Percentiles rank a stretch among this genome's conserved stretches.
phyloP scores from a whole-genome alignment of 1,140 invertebrate species.

The Drosophila athabasca region DNA sequence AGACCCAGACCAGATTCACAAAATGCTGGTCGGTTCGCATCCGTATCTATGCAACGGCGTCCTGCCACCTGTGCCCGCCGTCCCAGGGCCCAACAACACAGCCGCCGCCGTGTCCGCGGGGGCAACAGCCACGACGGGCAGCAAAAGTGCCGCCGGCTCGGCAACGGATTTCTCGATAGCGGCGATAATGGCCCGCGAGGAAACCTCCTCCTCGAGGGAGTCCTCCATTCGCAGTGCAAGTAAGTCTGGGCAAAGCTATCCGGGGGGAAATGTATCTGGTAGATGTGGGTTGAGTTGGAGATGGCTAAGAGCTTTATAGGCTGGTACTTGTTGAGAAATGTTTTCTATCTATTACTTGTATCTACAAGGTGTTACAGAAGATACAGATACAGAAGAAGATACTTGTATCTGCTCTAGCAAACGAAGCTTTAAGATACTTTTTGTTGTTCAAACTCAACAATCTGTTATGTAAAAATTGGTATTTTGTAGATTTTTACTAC shows the following conservation, averaged over 20 bases:
- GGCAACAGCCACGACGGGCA: conserved; percentile 45
- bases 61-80: conserved; percentile 52
- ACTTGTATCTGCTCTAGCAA: too few species aligned
- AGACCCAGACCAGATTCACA: conserved; percentile 23
- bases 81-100: conserved; percentile 42
- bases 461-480: too few species aligned
- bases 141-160: conserved; percentile 82
- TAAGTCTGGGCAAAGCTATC: conserved; percentile 55
- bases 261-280: too few species aligned
- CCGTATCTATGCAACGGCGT: conserved; percentile 82
- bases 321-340: too few species aligned
- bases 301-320: too few species aligned
- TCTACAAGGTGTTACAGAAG: too few species aligned
- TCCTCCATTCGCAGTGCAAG: conserved; percentile 83
- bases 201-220: conserved; percentile 86
- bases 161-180: conserved; percentile 97
- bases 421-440: too few species aligned
- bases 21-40: conserved; percentile 82
- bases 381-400: too few species aligned
- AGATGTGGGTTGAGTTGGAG: neutral
- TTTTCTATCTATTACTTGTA: too few species aligned
- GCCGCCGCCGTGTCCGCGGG: conserved; percentile 28
- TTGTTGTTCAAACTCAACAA: too few species aligned
- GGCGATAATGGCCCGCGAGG: conserved; percentile 93
- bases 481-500: too few species aligned